Evolutionary conservation across 2,888 invertebrate species (phyloP).

Genomic region (Sesamia inferens): DNA sequence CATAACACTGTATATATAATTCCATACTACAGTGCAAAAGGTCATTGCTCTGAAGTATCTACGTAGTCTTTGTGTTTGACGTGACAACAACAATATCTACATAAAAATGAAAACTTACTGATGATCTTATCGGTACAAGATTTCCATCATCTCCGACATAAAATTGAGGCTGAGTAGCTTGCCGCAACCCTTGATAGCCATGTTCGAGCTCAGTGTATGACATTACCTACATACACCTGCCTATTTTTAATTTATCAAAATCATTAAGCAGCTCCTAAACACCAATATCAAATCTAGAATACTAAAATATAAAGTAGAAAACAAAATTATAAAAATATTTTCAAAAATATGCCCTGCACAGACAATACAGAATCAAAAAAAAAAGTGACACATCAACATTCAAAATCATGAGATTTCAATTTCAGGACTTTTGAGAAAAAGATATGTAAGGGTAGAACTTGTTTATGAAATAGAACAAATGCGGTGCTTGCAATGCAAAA

Average conservation of each 20-base stretch:
- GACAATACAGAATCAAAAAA: conserved; percentile 64
- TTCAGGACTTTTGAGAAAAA: conserved; percentile 28
- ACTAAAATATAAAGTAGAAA: conserved; percentile 44
- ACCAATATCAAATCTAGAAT: conserved; percentile 48
- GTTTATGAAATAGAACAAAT: conserved; percentile 4
- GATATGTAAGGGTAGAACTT: background rate
- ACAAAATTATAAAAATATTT: conserved; percentile 62
- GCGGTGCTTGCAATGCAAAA: background rate
- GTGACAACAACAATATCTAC: conserved; percentile 33
- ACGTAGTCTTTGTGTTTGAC: conserved; percentile 15
- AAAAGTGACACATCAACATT: conserved; percentile 15
- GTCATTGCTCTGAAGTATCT: conserved; percentile 41
- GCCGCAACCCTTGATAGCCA: conserved; percentile 96
- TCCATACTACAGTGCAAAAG: conserved; percentile 27
- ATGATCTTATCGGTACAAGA: conserved; percentile 89
- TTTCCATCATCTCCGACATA: conserved; percentile 93
- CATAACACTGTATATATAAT: conserved; percentile 45
- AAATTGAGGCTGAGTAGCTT: conserved; percentile 92
- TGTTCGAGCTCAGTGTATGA: conserved; percentile 98
- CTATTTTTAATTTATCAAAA: conserved; percentile 51
- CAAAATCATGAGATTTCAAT: background rate
- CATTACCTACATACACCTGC: conserved; percentile 90
- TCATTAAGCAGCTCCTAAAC: conserved; percentile 47
- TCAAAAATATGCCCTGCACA: conserved; percentile 61
- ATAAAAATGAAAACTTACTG: conserved; percentile 86